A percentile compares a stretch with the other conserved stretches of the same genome.
These are phyloP conservation scores for Stenodera caucasica DNA, from an alignment of 2,888 invertebrate genomes.

Conservation along the genomic window DNA sequence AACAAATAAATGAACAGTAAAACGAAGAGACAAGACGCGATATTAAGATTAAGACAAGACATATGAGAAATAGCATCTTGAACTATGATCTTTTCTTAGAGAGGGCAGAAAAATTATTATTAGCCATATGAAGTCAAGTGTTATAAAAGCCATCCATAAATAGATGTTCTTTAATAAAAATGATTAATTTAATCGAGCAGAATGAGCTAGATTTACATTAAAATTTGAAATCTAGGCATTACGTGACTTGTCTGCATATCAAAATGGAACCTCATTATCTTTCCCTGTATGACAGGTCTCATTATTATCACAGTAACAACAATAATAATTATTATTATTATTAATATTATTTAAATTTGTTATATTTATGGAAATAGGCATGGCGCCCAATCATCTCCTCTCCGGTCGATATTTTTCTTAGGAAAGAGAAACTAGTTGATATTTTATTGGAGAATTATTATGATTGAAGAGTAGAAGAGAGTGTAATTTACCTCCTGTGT, in stretches of 20 bases:
- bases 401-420: no score
- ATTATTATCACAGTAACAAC: no score
- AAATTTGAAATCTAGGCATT: not conserved
- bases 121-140: not conserved
- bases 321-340: no score
- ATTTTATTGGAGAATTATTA: not conserved
- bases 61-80: constrained; percentile 1
- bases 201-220: not conserved
- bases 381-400: not conserved
- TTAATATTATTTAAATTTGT: no score
- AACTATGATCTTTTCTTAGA: constrained; percentile 7
- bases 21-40: not conserved
- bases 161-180: not conserved
- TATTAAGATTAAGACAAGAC: constrained; percentile 5
- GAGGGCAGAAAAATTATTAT: not conserved
- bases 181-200: not conserved
- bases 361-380: not conserved
- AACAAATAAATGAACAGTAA: not conserved
- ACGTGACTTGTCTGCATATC: no score
- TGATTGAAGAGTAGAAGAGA: not conserved
- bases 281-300: no score
- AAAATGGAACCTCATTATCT: no score
- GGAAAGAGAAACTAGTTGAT: not conserved
- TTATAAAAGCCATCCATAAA: not conserved
- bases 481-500: not conserved